These are phyloP conservation scores for Mechanitis messenoides DNA, from an alignment of 2,888 invertebrate genomes.

Conservation along the genomic window DNA sequence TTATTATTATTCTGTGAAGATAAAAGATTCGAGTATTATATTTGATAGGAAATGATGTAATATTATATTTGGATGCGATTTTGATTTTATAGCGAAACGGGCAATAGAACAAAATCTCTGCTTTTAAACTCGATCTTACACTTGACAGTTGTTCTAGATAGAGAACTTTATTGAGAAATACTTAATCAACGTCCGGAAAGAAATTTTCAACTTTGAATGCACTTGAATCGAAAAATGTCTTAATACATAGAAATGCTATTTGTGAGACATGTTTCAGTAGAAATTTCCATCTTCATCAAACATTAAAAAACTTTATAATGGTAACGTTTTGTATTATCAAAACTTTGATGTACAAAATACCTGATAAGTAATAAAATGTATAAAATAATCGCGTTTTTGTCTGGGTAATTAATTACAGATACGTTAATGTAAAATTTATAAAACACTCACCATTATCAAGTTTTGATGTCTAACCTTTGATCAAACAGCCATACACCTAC, in stretches of 20 bases:
- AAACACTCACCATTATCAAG: conserved; percentile 1
- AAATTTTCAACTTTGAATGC: conserved; percentile 26
- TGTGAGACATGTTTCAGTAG: conserved; percentile 16
- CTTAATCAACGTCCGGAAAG: conserved; percentile 60
- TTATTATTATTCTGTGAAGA: too few relatives aligned
- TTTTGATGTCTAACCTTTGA: conserved; percentile 14
- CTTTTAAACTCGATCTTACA: conserved; percentile 15
- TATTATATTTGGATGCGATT: not conserved
- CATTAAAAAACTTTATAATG: not conserved
- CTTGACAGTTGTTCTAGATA: conserved; percentile 39
- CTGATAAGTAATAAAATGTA: not conserved
- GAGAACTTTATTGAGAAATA: conserved; percentile 54
- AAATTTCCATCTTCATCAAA: conserved; percentile 5
- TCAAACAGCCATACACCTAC: conserved; percentile 26
- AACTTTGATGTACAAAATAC: not conserved
- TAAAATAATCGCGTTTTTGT: too few relatives aligned
- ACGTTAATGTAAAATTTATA: conserved; percentile 1
- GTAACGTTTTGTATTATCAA: not conserved
- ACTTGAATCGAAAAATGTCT: conserved; percentile 22
- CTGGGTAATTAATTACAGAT: too few relatives aligned
- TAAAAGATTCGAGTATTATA: too few relatives aligned
- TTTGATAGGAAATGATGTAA: too few relatives aligned
- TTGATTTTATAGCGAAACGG: not conserved
- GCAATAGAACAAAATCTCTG: conserved; percentile 7
- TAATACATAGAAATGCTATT: conserved; percentile 18